Base-by-base conservation (phyloP, 2,797 vertebrate species). In the Myripristis jacobus region DNA sequence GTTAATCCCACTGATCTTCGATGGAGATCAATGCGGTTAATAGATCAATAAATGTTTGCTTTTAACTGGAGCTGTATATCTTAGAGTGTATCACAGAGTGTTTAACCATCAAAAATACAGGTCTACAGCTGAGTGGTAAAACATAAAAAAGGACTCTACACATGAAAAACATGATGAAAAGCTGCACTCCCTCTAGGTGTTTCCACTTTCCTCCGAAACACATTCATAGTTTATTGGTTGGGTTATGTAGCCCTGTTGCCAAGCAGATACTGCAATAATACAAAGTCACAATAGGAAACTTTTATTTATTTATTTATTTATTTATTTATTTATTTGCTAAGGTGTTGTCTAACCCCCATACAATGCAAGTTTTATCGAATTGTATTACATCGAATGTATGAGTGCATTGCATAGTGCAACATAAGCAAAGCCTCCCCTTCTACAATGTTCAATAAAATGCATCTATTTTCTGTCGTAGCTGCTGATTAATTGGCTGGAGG, bases 401-500 rank as follows among this genome's bases (percentile, higher is more conserved):
- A 76, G 68, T 55, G 64, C 24, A 8, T 65, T 55, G 9, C 64
- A 65, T 82, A 83, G 83, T 85, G 83, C 82, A 80, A 81, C 77
- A 83, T 73, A 80, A 85, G 55, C 75, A 66, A 70, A 58, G 73
- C 55, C 51, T 76, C 44, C 67, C 31, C 25, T 24, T 53, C 72
- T 65, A 36, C 4, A 18, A 11, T 53, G 65, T 70, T 61, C 70
- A 64, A 53, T 53, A 53, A 77, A 86, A 66, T 59, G 54, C 62
- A 71, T 83, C 70, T 61, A 80, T 84, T 82, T 84, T 75, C 80
- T 64, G 38, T 76, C 41, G 38, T 60, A 70, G 79, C 75, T 57
- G 36, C 19, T 63, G 81, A 91, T 84, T 85, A 86, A 88, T 77
- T 83, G 69, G 67, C 38, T 79, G 24, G 38, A 58, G 78, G 81